phyloP scores from a whole-genome alignment of 2,888 invertebrate species.

The Callosobruchus maculatus region DNA sequence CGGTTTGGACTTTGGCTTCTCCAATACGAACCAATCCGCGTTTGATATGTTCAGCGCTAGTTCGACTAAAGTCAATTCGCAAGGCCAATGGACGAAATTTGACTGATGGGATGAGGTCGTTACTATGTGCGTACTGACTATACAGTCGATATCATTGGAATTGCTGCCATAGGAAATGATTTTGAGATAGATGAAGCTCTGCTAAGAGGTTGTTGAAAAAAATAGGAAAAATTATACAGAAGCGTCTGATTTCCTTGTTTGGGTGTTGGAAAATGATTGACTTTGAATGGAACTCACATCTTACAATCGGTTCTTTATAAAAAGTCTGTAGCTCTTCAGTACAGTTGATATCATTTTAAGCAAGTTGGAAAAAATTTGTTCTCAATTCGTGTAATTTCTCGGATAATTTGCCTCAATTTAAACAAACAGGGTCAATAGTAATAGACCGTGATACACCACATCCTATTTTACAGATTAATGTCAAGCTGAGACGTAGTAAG shows the following conservation, averaged over 20 bases:
- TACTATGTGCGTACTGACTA: background rate
- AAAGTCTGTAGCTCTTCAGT: no score
- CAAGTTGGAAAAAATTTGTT: no score
- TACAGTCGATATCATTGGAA: background rate
- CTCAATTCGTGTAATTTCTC: no score
- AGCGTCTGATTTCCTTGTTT: background rate
- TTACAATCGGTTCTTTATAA: no score
- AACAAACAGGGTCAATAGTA: no score
- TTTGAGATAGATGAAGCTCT: background rate
- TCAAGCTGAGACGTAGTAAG: no score
- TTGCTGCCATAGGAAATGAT: background rate
- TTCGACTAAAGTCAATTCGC: conserved; percentile 46
- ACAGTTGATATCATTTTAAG: no score
- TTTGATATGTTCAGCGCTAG: conserved; percentile 43
- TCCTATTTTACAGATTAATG: no score
- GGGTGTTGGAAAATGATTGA: background rate
- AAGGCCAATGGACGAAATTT: conserved; percentile 60
- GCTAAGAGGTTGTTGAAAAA: background rate
- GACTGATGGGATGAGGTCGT: conserved; percentile 42
- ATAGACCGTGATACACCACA: no score
- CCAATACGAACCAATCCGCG: conserved; percentile 28
- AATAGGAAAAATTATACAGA: background rate
- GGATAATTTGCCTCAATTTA: no score
- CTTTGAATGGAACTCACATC: background rate
- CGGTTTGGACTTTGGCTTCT: conserved; percentile 63